Evolutionary conservation across 2,797 vertebrate species (phyloP).

Genomic region (Selene dorsalis): DNA sequence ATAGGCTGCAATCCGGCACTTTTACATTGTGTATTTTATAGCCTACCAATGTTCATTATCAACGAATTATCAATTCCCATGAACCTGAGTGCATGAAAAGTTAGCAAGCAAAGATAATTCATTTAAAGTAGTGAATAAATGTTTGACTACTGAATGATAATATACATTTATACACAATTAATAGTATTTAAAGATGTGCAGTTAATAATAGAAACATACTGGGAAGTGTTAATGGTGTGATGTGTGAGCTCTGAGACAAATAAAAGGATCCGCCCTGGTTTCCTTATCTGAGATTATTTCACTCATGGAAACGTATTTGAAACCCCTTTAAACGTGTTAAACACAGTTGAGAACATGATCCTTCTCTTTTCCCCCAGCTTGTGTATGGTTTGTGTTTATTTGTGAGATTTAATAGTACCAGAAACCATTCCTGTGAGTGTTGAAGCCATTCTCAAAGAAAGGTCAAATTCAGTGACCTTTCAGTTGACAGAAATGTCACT

Average conservation of each 20-base stretch:
- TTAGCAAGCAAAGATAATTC: neutral
- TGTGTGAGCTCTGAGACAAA: too few species aligned
- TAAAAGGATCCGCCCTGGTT: neutral
- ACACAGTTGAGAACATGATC: conserved; percentile 10
- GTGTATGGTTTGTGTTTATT: neutral
- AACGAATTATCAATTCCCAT: too few species aligned
- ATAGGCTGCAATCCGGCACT: too few species aligned
- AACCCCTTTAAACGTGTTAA: neutral
- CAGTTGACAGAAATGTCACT: conserved; percentile 53
- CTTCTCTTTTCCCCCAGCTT: conserved; percentile 1
- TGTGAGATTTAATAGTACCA: conserved; percentile 29
- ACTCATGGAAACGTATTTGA: neutral
- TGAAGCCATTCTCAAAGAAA: conserved; percentile 38
- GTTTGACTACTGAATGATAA: neutral
- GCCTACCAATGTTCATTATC: too few species aligned
- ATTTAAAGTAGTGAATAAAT: neutral
- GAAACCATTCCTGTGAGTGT: neutral
- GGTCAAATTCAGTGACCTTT: conserved; percentile 44
- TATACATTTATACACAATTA: neutral
- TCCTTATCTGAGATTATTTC: neutral
- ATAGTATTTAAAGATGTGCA: neutral
- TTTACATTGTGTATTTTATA: too few species aligned
- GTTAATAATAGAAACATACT: neutral
- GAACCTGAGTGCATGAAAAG: neutral
- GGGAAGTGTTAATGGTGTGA: neutral